phyloP scores from a whole-genome alignment of 2,113 vertebrate genomes.

The Potamarius usumacintae region DNA sequence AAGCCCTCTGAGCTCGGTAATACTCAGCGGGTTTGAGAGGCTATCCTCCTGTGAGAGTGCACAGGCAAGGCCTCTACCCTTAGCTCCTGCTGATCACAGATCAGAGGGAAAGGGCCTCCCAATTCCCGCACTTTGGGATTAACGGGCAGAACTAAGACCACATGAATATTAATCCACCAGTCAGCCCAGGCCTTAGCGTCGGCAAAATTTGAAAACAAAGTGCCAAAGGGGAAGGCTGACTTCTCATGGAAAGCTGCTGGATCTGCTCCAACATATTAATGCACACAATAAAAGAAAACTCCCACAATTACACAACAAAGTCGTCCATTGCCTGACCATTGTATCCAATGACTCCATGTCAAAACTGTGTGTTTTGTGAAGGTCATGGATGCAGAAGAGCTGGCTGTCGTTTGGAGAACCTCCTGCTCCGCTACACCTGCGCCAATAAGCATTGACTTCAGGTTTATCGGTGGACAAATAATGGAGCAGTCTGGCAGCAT shows the following conservation, averaged over 20 bases:
- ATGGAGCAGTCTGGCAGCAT: background rate
- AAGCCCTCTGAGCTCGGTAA: background rate
- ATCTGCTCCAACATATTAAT: background rate
- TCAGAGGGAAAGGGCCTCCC: constrained; percentile 28
- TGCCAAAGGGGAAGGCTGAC: background rate
- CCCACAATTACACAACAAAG: constrained; percentile 13
- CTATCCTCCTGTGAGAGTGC: background rate
- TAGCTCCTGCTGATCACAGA: constrained; percentile 36
- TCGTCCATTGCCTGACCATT: background rate
- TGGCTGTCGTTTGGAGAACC: constrained; percentile 5
- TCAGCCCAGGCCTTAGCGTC: background rate
- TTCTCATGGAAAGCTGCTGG: background rate
- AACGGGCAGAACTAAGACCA: constrained; percentile 25
- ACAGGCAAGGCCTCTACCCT: constrained; percentile 17
- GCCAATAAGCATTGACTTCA: background rate
- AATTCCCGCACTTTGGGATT: constrained; percentile 4
- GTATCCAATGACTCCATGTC: background rate
- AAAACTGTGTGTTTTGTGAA: background rate
- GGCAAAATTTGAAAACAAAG: background rate
- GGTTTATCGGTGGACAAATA: background rate
- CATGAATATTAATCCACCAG: constrained; percentile 40
- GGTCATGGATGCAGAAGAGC: background rate
- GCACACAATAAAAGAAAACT: background rate
- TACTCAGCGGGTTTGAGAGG: constrained; percentile 3
- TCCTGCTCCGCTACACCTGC: constrained; percentile 24